Conservation (phyloP, 1,140 invertebrate species). For the Ostrea denselamellosa region DNA sequence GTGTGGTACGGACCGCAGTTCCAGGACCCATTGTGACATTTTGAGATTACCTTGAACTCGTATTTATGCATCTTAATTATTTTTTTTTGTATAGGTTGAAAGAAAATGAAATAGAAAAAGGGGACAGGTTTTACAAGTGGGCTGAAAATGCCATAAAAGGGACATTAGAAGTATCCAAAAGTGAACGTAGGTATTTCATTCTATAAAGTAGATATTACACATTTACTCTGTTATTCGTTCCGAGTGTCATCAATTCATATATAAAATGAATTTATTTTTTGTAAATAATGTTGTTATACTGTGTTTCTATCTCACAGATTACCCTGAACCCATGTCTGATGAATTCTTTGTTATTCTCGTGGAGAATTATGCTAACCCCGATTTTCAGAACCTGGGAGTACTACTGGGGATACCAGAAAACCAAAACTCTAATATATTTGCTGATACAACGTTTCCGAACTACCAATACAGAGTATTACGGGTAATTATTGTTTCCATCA, state of each 20-base stretch:
- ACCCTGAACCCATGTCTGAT: not conserved
- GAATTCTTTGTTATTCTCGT: conserved; percentile 1
- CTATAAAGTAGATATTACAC: too few species aligned
- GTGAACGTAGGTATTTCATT: not conserved
- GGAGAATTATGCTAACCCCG: not conserved
- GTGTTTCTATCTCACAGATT: not conserved
- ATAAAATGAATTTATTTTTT: too few species aligned
- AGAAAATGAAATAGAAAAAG: not conserved
- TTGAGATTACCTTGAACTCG: not conserved
- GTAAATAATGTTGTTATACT: not conserved
- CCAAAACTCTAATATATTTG: not conserved
- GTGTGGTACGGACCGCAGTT: not conserved
- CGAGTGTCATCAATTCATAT: too few species aligned
- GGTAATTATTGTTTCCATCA: not conserved
- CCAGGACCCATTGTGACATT: not conserved
- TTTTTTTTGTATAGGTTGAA: not conserved
- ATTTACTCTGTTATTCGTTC: too few species aligned
- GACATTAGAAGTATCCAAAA: not conserved
- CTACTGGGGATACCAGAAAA: not conserved
- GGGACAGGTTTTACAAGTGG: conserved; percentile 20
- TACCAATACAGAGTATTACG: conserved; percentile 3
- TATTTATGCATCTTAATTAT: not conserved
- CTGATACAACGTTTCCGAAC: conserved; percentile 10
- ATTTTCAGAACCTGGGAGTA: not conserved
- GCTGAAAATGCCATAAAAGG: conserved; percentile 13